A percentile compares a stretch with the other conserved stretches of the same genome.
Conservation (phyloP, 2,113 vertebrate species). For the Struthio camelus region DNA sequence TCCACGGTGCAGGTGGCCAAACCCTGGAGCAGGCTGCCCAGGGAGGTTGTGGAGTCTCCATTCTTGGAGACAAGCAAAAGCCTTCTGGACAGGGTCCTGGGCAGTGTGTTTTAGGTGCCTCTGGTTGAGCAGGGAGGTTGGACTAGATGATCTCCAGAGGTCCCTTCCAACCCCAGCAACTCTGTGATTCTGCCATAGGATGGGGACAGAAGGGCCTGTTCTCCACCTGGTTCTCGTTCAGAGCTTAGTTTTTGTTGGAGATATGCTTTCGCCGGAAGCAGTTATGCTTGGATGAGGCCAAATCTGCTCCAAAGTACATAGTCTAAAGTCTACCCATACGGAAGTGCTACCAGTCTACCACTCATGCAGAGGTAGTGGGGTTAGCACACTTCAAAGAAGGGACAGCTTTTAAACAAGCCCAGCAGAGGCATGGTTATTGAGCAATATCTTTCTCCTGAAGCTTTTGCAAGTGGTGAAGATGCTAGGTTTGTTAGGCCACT, state of each 20-base stretch:
- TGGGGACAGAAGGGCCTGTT: background rate
- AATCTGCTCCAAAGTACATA: background rate
- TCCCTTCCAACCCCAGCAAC: background rate
- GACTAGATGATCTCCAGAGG: background rate
- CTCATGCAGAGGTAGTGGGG: rapidly evolving
- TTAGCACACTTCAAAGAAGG: background rate
- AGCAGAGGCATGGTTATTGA: background rate
- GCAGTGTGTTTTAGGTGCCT: background rate
- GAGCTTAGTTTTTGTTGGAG: background rate
- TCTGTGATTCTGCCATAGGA: background rate
- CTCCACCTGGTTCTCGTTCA: background rate
- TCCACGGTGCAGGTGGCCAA: background rate
- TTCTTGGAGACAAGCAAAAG: background rate
- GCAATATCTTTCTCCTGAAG: background rate
- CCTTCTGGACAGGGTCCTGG: background rate
- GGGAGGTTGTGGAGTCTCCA: background rate
- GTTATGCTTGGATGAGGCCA: background rate
- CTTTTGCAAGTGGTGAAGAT: background rate
- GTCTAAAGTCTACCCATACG: background rate
- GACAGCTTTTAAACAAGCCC: background rate
- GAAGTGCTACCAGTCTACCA: background rate
- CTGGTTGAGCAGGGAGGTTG: background rate
- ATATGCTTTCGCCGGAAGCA: background rate
- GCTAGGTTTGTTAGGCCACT: background rate
- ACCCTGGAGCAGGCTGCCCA: background rate